phyloP scores from a whole-genome alignment of 2,888 invertebrate species.

The Scaptomyza polygonia region DNA sequence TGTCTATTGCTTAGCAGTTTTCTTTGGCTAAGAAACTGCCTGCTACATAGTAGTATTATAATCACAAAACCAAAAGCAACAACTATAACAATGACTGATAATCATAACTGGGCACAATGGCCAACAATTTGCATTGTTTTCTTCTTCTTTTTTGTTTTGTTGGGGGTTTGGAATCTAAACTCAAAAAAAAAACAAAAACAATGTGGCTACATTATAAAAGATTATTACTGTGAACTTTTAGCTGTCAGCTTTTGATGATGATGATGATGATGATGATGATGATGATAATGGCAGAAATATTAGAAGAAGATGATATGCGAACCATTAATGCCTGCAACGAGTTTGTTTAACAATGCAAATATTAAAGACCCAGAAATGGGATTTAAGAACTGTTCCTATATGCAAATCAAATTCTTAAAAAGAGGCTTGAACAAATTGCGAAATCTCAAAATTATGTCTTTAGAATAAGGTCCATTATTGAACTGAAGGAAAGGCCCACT shows the following conservation, averaged over 20 bases:
- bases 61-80: slow-evolving; percentile 32
- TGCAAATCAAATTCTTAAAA: too few relatives aligned
- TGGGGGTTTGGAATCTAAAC: slow-evolving; percentile 5
- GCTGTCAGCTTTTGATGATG: slow-evolving; percentile 21
- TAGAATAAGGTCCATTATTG: too few relatives aligned
- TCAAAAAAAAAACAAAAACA: slow-evolving; percentile 23
- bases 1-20: slow-evolving; percentile 14
- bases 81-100: slow-evolving; percentile 64
- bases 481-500: too few relatives aligned
- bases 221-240: slow-evolving; percentile 65
- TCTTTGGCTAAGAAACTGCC: slow-evolving; percentile 48
- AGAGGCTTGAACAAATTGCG: too few relatives aligned
- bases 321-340: too few relatives aligned
- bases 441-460: too few relatives aligned
- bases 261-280: background rate
- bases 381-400: too few relatives aligned
- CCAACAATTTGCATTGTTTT: slow-evolving; percentile 65
- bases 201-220: slow-evolving; percentile 65
- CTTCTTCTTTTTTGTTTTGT: background rate
- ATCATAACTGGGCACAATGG: slow-evolving; percentile 75
- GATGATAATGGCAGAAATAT: slow-evolving; percentile 1
- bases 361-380: too few relatives aligned
- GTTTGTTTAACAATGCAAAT: too few relatives aligned
- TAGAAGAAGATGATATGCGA: background rate
- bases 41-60: slow-evolving; percentile 22